A percentile compares a stretch with the other conserved stretches of the same genome.
phyloP scores from a whole-genome alignment of 2,888 invertebrate species.

The Tetranychus truncatus region DNA sequence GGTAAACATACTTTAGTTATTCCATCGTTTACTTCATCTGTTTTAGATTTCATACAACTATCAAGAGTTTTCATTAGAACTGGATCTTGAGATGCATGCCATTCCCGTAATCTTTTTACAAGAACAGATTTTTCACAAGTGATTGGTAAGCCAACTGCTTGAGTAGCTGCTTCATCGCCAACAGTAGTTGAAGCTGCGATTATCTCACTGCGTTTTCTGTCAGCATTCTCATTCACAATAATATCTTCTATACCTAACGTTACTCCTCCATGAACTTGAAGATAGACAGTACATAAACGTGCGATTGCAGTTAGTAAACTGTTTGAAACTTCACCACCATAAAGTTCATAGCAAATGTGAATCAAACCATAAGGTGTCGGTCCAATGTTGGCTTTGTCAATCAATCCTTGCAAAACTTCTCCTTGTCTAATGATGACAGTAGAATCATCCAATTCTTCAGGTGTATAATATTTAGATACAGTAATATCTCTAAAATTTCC shows the following conservation, averaged over 20 bases:
- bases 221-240: slow-evolving; percentile 49
- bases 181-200: slow-evolving; percentile 46
- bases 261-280: slow-evolving; percentile 70
- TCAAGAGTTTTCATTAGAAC: slow-evolving; percentile 54
- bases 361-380: slow-evolving; percentile 83
- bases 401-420: slow-evolving; percentile 67
- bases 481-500: slow-evolving; percentile 41
- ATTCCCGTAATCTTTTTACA: slow-evolving; percentile 48
- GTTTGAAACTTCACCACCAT: slow-evolving; percentile 68
- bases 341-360: slow-evolving; percentile 85
- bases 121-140: slow-evolving; percentile 40
- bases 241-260: slow-evolving; percentile 90
- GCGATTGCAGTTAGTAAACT: slow-evolving; percentile 69
- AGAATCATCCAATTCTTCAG: slow-evolving; percentile 57
- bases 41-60: slow-evolving; percentile 54
- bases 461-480: slow-evolving; percentile 47
- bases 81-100: slow-evolving; percentile 44
- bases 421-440: slow-evolving; percentile 73
- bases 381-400: slow-evolving; percentile 93
- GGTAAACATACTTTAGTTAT: slow-evolving; percentile 72
- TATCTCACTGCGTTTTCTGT: slow-evolving; percentile 49
- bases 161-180: slow-evolving; percentile 46
- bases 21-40: slow-evolving; percentile 68
- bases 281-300: slow-evolving; percentile 69
- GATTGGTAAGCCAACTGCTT: slow-evolving; percentile 46